Evolutionary conservation across 2,797 vertebrate genomes (phyloP).

Genomic region (Anguilla anguilla): DNA sequence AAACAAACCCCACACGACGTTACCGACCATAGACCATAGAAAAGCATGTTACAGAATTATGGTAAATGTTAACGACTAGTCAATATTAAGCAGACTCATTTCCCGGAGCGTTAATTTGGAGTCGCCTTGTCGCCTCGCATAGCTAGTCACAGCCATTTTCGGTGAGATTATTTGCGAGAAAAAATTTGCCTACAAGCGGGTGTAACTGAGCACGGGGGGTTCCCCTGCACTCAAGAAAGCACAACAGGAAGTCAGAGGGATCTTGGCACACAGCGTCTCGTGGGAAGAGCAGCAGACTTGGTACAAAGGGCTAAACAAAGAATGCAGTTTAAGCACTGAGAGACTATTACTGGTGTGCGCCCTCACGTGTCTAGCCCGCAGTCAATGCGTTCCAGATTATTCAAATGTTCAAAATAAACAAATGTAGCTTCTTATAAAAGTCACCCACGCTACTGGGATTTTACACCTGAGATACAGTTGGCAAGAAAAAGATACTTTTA

Average conservation of each 20-base stretch:
- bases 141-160: neutral
- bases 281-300: neutral
- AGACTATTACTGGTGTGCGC: neutral
- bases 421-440: neutral
- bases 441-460: neutral
- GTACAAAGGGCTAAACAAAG: neutral
- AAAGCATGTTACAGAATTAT: too few species aligned
- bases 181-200: constrained; percentile 27
- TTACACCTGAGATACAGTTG: neutral
- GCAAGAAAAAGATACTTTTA: neutral
- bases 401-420: neutral
- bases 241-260: constrained; percentile 54
- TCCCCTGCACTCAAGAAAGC: constrained; percentile 40
- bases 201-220: constrained; percentile 35
- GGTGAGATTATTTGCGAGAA: neutral
- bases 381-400: neutral
- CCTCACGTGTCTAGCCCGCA: neutral
- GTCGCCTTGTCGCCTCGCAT: neutral
- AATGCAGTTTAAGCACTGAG: too few species aligned
- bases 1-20: too few species aligned
- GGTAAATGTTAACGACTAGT: too few species aligned
- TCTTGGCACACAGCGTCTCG: constrained; percentile 43
- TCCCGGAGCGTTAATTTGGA: neutral
- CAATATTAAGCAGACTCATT: neutral
- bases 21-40: too few species aligned